Evolutionary conservation across 2,797 vertebrate species (phyloP).

Genomic region (Chiroxiphia lanceolata): DNA sequence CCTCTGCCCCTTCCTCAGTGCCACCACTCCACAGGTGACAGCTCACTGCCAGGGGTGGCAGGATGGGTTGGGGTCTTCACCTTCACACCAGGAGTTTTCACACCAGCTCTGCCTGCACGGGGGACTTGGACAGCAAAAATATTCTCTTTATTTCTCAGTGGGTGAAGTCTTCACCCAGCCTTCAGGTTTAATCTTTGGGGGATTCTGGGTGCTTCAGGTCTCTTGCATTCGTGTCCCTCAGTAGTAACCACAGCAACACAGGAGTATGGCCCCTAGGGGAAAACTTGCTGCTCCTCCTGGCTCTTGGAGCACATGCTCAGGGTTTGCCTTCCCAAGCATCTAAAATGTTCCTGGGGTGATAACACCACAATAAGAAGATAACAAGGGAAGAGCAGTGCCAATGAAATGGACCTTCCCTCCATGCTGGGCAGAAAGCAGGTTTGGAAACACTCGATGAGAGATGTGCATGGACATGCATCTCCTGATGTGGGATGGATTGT

Average conservation of each 20-base stretch:
- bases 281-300: neutral
- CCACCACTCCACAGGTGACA: fast-evolving
- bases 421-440: neutral
- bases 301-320: neutral
- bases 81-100: neutral
- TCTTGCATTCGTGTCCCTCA: neutral
- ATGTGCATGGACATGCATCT: neutral
- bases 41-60: neutral
- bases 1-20: neutral
- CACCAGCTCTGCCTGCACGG: neutral
- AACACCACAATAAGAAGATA: neutral
- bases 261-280: fast-evolving
- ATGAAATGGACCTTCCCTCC: neutral
- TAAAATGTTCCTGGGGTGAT: neutral
- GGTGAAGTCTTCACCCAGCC: neutral
- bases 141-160: neutral
- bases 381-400: neutral
- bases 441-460: neutral
- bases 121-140: neutral
- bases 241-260: neutral
- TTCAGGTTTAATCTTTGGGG: neutral
- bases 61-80: neutral
- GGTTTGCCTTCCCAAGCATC: neutral
- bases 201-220: neutral
- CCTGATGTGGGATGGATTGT: neutral